A percentile compares a stretch with the other conserved stretches of the same genome.
These are phyloP conservation scores for Leptopterna dolabrata DNA, from an alignment of 2,888 invertebrate species.

Conservation along the genomic window DNA sequence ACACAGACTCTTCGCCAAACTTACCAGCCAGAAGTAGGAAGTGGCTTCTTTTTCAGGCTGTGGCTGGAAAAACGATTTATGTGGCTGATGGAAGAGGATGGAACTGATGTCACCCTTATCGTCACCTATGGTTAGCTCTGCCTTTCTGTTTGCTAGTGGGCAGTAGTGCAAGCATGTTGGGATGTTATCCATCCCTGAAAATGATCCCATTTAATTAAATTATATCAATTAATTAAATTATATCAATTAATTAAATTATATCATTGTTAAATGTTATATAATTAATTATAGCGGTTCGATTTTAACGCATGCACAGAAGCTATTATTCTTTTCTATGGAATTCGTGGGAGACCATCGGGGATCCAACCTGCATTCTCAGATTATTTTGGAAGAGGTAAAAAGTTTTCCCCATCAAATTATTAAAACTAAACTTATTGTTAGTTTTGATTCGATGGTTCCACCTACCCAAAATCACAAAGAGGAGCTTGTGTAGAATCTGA, in stretches of 20 bases:
- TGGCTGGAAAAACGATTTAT: slow-evolving; percentile 70
- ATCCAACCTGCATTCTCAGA: too few relatives aligned
- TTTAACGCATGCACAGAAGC: too few relatives aligned
- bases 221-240: slow-evolving; percentile 14
- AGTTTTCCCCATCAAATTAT: too few relatives aligned
- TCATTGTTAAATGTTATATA: too few relatives aligned
- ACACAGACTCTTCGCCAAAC: slow-evolving; percentile 8
- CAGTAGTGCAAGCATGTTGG: slow-evolving; percentile 69
- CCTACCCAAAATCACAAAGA: slow-evolving; percentile 65
- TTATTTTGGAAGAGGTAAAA: too few relatives aligned
- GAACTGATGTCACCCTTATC: slow-evolving; percentile 71
- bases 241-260: slow-evolving; percentile 8
- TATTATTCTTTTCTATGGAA: too few relatives aligned
- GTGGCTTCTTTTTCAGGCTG: slow-evolving; percentile 71
- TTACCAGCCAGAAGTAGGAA: slow-evolving; percentile 74
- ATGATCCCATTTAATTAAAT: slow-evolving; percentile 35
- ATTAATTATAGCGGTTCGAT: too few relatives aligned
- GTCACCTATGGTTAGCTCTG: slow-evolving; percentile 71
- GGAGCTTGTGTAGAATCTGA: slow-evolving; percentile 71
- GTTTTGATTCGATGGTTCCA: too few relatives aligned
- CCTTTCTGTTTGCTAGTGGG: slow-evolving; percentile 66
- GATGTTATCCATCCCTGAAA: slow-evolving; percentile 65
- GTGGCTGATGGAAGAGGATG: slow-evolving; percentile 71
- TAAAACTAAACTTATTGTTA: too few relatives aligned
- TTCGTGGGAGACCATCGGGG: too few relatives aligned